Conservation (phyloP, 2,888 invertebrate genomes). For the Spilarctia lutea region DNA sequence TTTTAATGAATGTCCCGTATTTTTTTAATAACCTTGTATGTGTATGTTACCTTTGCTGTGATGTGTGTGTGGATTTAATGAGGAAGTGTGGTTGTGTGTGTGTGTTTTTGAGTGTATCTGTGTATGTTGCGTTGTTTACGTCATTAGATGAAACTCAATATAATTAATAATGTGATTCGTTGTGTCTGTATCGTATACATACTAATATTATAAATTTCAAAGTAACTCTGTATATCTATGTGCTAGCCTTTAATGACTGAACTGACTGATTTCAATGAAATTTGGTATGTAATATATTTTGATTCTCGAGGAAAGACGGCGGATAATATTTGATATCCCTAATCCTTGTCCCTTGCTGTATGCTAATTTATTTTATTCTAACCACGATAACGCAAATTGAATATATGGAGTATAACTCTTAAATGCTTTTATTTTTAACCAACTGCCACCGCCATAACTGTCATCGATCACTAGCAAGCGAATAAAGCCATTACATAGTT, state of each 20-base stretch:
- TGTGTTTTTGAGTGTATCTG: background rate
- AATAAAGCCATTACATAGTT: constrained; percentile 30
- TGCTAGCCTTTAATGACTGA: too few relatives aligned
- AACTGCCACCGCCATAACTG: constrained; percentile 24
- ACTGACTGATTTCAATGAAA: too few relatives aligned
- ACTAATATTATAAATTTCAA: too few relatives aligned
- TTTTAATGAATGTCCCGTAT: constrained; percentile 25
- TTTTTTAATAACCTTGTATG: background rate
- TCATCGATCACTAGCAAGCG: constrained; percentile 16
- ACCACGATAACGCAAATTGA: too few relatives aligned
- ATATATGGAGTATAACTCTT: too few relatives aligned
- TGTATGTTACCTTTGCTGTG: background rate
- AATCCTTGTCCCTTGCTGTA: too few relatives aligned
- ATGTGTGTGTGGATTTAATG: constrained; percentile 12
- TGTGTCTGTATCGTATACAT: background rate
- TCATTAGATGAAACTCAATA: background rate
- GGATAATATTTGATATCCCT: too few relatives aligned
- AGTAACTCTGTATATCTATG: too few relatives aligned
- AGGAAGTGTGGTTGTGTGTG: background rate
- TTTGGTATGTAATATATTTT: too few relatives aligned
- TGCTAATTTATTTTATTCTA: too few relatives aligned
- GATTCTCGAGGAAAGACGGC: too few relatives aligned
- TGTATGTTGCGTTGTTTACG: background rate
- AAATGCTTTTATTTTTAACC: background rate
- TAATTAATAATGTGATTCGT: background rate